These are phyloP conservation scores for Lithophane semibrunnea DNA, from an alignment of 2,888 invertebrate species.

Conservation along the genomic window DNA sequence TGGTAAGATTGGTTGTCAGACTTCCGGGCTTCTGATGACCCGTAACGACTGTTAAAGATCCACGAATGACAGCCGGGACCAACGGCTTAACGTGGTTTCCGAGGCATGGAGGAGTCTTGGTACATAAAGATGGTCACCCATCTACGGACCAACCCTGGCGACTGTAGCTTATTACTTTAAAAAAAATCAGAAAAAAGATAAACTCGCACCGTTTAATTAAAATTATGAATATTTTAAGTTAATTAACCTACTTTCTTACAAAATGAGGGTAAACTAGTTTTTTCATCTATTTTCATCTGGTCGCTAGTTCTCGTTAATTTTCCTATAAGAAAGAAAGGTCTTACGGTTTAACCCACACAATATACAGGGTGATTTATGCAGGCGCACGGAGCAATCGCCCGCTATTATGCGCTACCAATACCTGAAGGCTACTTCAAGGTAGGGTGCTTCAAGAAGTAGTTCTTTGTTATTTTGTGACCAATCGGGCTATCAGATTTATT, in stretches of 20 bases:
- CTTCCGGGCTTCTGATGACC: no score
- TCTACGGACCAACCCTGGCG: no score
- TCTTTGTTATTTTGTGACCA: conserved; percentile 44
- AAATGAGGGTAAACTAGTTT: conserved; percentile 10
- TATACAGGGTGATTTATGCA: conserved; percentile 82
- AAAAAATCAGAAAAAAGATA: neutral
- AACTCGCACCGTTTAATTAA: conserved; percentile 26
- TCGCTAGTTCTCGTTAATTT: conserved; percentile 10
- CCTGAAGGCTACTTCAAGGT: conserved; percentile 37
- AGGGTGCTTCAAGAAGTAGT: conserved; percentile 33
- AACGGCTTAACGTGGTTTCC: no score
- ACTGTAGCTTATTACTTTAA: no score
- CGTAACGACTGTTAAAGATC: no score
- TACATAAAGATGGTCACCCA: no score
- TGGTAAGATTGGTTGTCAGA: no score
- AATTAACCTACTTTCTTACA: conserved; percentile 30
- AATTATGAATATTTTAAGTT: conserved; percentile 33
- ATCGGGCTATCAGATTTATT: conserved; percentile 18
- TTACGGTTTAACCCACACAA: conserved; percentile 58
- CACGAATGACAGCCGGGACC: no score
- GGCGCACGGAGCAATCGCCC: conserved; percentile 85
- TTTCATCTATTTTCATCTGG: neutral
- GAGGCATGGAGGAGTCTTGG: no score
- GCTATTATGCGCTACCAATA: conserved; percentile 79
- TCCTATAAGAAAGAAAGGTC: conserved; percentile 9